Percentiles rank a stretch among this genome's conserved stretches.
Conservation (phyloP, 64 coral and sea anemone genomes). For the Anthopleura sola region DNA sequence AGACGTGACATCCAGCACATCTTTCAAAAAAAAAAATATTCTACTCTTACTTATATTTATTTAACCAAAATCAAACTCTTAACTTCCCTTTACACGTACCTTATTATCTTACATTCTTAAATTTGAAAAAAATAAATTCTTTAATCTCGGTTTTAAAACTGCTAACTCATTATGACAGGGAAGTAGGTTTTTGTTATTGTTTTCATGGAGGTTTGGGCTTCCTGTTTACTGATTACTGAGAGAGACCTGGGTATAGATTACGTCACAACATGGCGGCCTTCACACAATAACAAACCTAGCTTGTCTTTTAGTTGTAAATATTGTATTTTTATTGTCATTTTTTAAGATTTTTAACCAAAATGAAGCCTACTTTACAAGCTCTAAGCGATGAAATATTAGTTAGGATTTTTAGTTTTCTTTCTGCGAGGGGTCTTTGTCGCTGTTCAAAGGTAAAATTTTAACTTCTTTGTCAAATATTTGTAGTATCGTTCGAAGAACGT, state of each 20-base stretch:
- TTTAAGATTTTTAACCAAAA: not conserved
- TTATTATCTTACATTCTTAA: not conserved
- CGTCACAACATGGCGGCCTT: conserved; percentile 15
- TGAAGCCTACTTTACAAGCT: conserved; percentile 20
- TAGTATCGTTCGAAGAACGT: not conserved
- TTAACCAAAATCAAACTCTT: not conserved
- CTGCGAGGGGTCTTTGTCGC: conserved; percentile 81
- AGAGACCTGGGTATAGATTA: conserved; percentile 5
- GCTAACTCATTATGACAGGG: conserved; percentile 2
- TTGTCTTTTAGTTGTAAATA: not conserved
- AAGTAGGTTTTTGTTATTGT: not conserved
- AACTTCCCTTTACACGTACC: not conserved
- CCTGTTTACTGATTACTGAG: not conserved
- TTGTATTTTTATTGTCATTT: conserved; percentile 1
- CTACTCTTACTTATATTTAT: not conserved
- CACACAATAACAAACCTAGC: not conserved
- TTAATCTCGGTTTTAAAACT: not conserved
- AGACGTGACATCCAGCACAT: not conserved
- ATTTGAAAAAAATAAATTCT: not conserved
- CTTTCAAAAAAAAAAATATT: not conserved
- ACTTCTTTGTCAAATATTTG: not conserved
- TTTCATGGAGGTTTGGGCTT: not conserved
- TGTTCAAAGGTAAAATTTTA: conserved; percentile 64
- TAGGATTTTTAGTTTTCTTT: conserved; percentile 78
- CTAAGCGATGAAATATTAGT: conserved; percentile 91